These are phyloP conservation scores for Glossophaga mutica DNA, from an alignment of 2,797 vertebrate species.

Conservation along the genomic window DNA sequence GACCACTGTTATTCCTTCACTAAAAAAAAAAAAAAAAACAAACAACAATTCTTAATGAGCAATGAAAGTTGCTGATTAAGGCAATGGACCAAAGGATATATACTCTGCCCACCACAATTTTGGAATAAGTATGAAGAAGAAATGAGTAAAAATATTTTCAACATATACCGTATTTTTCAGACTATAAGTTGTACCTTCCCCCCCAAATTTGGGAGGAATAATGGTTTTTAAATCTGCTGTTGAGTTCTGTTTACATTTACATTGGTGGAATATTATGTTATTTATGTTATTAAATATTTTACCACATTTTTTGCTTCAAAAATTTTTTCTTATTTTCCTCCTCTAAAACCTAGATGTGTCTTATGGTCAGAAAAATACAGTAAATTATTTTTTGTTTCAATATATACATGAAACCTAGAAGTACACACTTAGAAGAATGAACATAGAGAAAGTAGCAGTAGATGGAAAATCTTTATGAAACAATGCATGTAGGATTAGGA, in stretches of 20 bases:
- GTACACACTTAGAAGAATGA: not conserved
- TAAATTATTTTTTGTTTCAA: not conserved
- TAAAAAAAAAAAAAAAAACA: too few species aligned
- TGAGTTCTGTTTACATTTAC: too few species aligned
- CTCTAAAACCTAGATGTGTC: too few species aligned
- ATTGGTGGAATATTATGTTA: too few species aligned
- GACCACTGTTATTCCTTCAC: not conserved
- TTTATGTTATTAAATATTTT: too few species aligned
- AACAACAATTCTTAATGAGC: not conserved
- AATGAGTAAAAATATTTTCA: not conserved
- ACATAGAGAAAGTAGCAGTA: not conserved
- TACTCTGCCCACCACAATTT: not conserved
- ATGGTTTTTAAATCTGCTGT: too few species aligned
- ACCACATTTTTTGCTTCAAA: too few species aligned
- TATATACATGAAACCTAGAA: not conserved
- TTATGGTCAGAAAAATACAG: too few species aligned
- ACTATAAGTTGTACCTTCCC: too few species aligned
- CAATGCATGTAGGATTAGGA: not conserved
- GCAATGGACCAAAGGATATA: not conserved
- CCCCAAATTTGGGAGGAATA: too few species aligned
- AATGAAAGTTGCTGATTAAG: not conserved
- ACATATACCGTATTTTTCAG: not conserved
- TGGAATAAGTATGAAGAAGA: slow-evolving; percentile 2
- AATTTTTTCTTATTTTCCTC: too few species aligned
- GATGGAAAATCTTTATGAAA: not conserved